phyloP scores from a whole-genome alignment of 2,888 invertebrate genomes.

The Masnerella sp. region DNA sequence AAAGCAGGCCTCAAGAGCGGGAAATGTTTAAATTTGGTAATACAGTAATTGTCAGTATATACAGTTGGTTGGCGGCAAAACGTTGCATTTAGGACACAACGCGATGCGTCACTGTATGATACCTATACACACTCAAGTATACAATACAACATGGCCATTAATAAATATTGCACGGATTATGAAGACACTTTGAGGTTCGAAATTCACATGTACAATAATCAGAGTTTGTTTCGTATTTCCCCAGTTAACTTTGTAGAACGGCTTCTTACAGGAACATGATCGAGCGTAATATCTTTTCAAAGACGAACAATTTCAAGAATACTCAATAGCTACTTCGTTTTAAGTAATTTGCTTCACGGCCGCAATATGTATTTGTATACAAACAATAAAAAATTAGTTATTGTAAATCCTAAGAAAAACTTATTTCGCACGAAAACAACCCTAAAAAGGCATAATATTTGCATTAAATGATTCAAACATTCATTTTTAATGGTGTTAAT shows the following conservation, averaged over 20 bases:
- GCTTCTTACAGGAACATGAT: conserved; percentile 37
- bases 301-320: conserved; percentile 17
- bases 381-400: conserved; percentile 5
- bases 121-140: conserved; percentile 46
- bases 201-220: conserved; percentile 44
- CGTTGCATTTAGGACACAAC: conserved; percentile 49
- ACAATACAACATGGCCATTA: conserved; percentile 47
- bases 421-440: not conserved
- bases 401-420: not conserved
- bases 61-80: conserved; percentile 36
- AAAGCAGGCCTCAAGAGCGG: conserved; percentile 41
- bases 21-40: conserved; percentile 38
- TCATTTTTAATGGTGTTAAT: no score
- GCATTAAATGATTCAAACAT: no score
- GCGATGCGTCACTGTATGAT: conserved; percentile 41
- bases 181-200: conserved; percentile 57
- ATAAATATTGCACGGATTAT: conserved; percentile 58
- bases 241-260: conserved; percentile 22
- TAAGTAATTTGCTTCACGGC: conserved; percentile 1
- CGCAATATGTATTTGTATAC: conserved; percentile 25
- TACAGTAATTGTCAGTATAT: conserved; percentile 43
- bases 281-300: conserved; percentile 20
- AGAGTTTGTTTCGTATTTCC: conserved; percentile 24
- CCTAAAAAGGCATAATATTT: not conserved
- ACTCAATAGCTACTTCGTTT: not conserved